These are phyloP conservation scores for Papilio machaon DNA, from an alignment of 1,140 invertebrate genomes.

Conservation along the genomic window DNA sequence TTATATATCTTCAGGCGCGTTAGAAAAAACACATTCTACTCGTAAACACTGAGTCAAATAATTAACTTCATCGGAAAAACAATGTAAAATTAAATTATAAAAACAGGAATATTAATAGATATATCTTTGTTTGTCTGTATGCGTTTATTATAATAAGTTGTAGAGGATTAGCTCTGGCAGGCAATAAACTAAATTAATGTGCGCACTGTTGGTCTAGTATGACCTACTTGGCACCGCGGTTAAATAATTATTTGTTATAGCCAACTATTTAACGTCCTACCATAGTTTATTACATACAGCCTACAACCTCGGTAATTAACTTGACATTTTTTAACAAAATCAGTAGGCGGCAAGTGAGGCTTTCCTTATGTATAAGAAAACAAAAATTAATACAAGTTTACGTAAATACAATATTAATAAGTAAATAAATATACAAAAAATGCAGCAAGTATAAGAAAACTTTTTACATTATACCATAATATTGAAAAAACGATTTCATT, in stretches of 20 bases:
- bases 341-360: neutral
- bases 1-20: neutral
- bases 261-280: constrained; percentile 13
- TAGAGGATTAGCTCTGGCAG: constrained; percentile 11
- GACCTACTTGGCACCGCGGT: constrained; percentile 26
- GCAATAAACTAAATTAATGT: constrained; percentile 24
- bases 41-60: too few relatives aligned
- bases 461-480: too few relatives aligned
- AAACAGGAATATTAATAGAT: neutral
- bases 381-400: neutral
- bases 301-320: neutral
- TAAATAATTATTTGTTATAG: constrained; percentile 28
- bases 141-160: constrained; percentile 15
- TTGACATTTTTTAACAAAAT: neutral
- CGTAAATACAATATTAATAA: neutral
- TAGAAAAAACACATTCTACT: neutral
- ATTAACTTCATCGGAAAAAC: too few relatives aligned
- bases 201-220: constrained; percentile 12
- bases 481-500: neutral
- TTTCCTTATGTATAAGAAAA: neutral
- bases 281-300: constrained; percentile 19
- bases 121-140: neutral
- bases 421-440: neutral
- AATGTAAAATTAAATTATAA: too few relatives aligned
- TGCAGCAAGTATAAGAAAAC: too few relatives aligned